Base-by-base conservation (phyloP, 2,797 vertebrate genomes). In the Poeciliopsis infans region DNA sequence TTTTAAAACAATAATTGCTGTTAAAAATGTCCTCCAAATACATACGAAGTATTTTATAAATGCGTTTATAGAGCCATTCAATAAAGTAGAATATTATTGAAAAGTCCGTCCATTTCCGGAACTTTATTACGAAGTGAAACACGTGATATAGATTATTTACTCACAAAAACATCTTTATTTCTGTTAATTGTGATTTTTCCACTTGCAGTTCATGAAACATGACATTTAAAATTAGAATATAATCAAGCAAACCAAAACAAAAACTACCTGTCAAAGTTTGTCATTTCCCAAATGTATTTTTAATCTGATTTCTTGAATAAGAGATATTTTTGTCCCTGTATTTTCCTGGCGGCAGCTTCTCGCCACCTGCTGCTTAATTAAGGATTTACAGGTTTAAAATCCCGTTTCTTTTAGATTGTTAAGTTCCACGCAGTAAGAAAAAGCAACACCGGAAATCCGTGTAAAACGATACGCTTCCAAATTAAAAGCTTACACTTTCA, bases 341-440 rank as follows among this genome's bases (percentile, higher is more conserved):
- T 51, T 51, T 23, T 43, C 11, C 41, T 47, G 11, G 10, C 45
- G 8, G 4, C 64, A 72, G 66, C 20, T 1, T 88, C 66, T 80
- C 79, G 72, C 87, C 90, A 75, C 77, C 90, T 91, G 55, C 81
- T 87, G 92, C 74, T 61, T 12, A 36, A 36, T 51, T n/a, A 31
- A 13, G 13, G 79, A 18, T 64, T 4, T 33, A 39, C 15, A 36
- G 1, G 6, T 73, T 28, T 28, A 4, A 45, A 71, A 36, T 16
- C 7, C 8, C 8, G 46, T 11, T 12, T 11, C 1, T 39, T 23
- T 0, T 0, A 4, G 12, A 23, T 1, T 3, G 4, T 85, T 28
- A 82, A 79, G 59, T 69, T 75, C 18, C 5, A 4, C 25, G 10
- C 0, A 75, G 3, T 49, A 45, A 55, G 5, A 20, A 13, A 59